Evolutionary conservation across 2,888 invertebrate genomes (phyloP).

Genomic region (Amphiduros pacificus): DNA sequence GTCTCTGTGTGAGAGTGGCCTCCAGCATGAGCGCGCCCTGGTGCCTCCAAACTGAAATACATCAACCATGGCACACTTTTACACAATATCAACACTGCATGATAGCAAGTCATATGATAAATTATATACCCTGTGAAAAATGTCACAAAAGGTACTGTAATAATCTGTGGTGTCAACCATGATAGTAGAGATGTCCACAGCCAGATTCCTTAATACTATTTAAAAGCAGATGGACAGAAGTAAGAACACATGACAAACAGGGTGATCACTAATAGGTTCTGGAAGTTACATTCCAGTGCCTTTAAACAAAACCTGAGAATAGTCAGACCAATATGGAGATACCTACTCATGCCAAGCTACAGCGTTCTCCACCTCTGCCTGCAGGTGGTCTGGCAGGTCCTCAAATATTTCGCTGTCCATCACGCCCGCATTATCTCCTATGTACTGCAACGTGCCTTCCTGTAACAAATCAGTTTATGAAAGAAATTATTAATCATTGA

Average conservation of each 20-base stretch:
- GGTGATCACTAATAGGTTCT: too few relatives aligned
- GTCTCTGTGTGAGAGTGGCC: conserved; percentile 35
- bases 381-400: conserved; percentile 66
- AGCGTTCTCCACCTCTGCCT: conserved; percentile 61
- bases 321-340: too few relatives aligned
- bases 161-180: neutral
- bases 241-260: too few relatives aligned
- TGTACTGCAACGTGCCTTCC: conserved; percentile 64
- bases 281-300: too few relatives aligned
- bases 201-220: neutral
- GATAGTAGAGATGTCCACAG: neutral
- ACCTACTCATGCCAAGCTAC: too few relatives aligned
- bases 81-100: neutral
- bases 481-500: too few relatives aligned
- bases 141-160: too few relatives aligned
- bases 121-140: too few relatives aligned
- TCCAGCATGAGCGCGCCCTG: conserved; percentile 29
- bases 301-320: too few relatives aligned
- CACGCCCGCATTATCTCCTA: conserved; percentile 64
- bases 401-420: conserved; percentile 65
- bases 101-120: neutral
- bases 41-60: conserved; percentile 30
- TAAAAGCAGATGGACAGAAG: neutral
- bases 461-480: conserved; percentile 46
- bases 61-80: neutral